Evolutionary conservation across 2,113 vertebrate species (phyloP), one percentile per base, ranked within the genome.

Genomic region (Plotosus lineatus): DNA sequence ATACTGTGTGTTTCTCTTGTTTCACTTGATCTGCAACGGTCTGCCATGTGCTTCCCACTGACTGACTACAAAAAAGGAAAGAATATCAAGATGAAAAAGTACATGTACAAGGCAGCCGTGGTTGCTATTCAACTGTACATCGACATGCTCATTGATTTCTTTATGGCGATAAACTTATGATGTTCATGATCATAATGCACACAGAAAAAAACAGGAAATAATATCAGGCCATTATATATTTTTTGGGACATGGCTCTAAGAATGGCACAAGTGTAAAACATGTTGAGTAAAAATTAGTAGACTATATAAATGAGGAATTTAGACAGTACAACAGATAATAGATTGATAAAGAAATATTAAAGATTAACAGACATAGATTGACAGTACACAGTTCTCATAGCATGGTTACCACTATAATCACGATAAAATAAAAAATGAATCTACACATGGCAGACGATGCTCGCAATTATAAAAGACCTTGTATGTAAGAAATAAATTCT

Each of bases 1-100:
- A 85, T 23, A 98, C 93, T 0, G 95, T 97, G 93, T 98, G 93
- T 31, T 91, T 95, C 89, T 97, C 96, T 38, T 94, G 90, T 87
- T 88, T 93, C 81, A 99, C 96, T 0, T 94, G 85, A 0, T 96
- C 91, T 0, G 96, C 96, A 77, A 97, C 96, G 0, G 96, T 99
- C 87, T 90, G 93, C 97, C 97, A 98, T 0, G 93, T 95, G 88
- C 94, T 97, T 81, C 97, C 96, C 23, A 84, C 90, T 0, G 92
- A 95, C 90, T 96, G 96, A 87, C 97, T 99, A 86, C 23, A 69
- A 71, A 28, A 69, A 19, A 63, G 65, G 21, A 50, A 48, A 63
- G 14, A 15, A 42, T n/a, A n/a, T 9, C 2, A 8, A 68, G n/a
- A n/a, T n/a, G n/a, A 17, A 14, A 8, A 44, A 28, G 61, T 5